Conservation (phyloP, 1,140 invertebrate species). For the Panagrolaimus sp. region DNA sequence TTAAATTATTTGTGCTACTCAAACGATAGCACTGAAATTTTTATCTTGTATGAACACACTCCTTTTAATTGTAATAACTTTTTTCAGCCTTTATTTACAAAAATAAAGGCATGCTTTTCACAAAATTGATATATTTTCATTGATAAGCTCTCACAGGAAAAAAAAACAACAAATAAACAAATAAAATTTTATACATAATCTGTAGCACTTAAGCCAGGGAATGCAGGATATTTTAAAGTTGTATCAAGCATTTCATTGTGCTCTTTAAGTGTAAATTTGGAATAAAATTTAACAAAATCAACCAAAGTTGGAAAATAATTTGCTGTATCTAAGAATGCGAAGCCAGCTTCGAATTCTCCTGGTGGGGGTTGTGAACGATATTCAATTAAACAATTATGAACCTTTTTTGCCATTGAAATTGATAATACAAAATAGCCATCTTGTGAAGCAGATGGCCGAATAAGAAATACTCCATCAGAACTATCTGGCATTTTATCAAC, state of each 20-base stretch:
- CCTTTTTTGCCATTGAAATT: background rate
- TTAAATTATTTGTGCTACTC: too few relatives aligned
- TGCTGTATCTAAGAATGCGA: background rate
- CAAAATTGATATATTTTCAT: too few relatives aligned
- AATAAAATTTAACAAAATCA: constrained; percentile 12
- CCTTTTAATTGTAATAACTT: too few relatives aligned
- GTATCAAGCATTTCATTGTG: background rate
- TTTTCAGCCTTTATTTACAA: too few relatives aligned
- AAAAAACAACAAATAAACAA: background rate
- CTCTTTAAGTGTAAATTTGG: background rate
- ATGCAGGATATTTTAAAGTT: background rate
- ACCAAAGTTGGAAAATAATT: background rate
- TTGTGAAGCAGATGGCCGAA: background rate
- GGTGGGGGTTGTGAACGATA: background rate
- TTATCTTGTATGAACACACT: too few relatives aligned
- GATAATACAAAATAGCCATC: background rate
- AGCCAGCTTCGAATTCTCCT: constrained; percentile 6
- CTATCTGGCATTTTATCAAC: background rate
- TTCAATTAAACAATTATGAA: constrained; percentile 4
- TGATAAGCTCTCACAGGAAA: too few relatives aligned
- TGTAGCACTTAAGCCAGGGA: background rate
- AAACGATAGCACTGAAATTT: too few relatives aligned
- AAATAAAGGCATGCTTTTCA: too few relatives aligned
- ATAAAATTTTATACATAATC: background rate
- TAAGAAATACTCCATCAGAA: background rate